Conservation (phyloP, 2,888 invertebrate genomes). For the Lasioglossum malachurum region DNA sequence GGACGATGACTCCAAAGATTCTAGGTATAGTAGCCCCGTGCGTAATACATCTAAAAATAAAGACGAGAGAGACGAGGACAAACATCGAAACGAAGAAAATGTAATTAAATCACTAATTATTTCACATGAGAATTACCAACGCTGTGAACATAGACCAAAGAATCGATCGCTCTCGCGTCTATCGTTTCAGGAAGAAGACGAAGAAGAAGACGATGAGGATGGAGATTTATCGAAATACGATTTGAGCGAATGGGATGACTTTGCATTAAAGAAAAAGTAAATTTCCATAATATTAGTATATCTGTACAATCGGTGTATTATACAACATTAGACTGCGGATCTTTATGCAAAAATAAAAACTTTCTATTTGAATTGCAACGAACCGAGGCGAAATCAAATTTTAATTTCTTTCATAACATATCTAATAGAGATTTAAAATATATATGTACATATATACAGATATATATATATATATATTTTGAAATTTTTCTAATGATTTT, state of each 20-base stretch:
- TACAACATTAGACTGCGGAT: constrained; percentile 19
- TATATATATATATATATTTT: background rate
- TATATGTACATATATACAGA: too few species aligned
- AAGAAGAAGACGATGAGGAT: constrained; percentile 86
- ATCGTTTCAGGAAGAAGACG: constrained; percentile 81
- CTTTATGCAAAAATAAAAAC: constrained; percentile 5
- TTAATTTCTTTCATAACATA: background rate
- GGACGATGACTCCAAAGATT: constrained; percentile 82
- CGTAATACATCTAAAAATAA: constrained; percentile 78
- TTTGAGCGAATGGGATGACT: constrained; percentile 86
- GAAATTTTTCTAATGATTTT: background rate
- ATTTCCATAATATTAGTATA: constrained; percentile 21
- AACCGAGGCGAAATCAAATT: background rate
- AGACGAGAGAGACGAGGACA: constrained; percentile 70
- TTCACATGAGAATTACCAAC: background rate
- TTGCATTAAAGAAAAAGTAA: constrained; percentile 82
- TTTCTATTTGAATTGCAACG: background rate
- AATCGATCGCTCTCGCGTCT: background rate
- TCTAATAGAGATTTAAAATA: background rate
- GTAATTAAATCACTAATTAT: constrained; percentile 52
- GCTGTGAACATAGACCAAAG: background rate
- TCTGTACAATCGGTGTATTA: constrained; percentile 20
- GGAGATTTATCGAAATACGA: constrained; percentile 87
- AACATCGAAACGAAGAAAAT: constrained; percentile 63
- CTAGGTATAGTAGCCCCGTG: constrained; percentile 79